Evolutionary conservation across 2,113 vertebrate genomes (phyloP).

Genomic region (Nematolebias whitei): DNA sequence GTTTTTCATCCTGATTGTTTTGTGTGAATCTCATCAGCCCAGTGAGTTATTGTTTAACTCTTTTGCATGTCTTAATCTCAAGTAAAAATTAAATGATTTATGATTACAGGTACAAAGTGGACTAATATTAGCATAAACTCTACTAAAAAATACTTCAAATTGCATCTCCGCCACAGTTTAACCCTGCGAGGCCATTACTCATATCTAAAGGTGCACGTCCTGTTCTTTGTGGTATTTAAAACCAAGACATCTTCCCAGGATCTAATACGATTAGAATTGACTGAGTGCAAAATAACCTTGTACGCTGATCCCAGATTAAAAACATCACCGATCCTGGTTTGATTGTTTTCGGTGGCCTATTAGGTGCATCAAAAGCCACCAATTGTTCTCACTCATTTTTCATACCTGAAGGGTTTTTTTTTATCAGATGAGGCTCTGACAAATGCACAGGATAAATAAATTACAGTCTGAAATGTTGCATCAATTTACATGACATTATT

Average conservation of each 20-base stretch:
- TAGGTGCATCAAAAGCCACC: conserved; percentile 30
- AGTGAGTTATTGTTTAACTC: too few relatives aligned
- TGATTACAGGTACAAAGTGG: conserved; percentile 46
- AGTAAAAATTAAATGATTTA: conserved; percentile 59
- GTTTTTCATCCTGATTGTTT: too few relatives aligned
- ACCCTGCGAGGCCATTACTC: conserved; percentile 63
- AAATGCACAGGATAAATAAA: conserved; percentile 12
- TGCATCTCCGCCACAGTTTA: conserved; percentile 48
- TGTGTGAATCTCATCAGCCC: too few relatives aligned
- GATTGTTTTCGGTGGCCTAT: conserved; percentile 61
- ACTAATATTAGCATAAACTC: conserved; percentile 64
- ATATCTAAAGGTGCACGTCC: conserved; percentile 67
- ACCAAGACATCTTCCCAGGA: conserved; percentile 66
- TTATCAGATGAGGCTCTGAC: conserved; percentile 8
- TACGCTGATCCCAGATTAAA: conserved; percentile 69
- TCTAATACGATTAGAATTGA: conserved; percentile 80
- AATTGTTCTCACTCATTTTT: conserved; percentile 39
- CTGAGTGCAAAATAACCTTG: conserved; percentile 69
- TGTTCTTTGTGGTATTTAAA: conserved; percentile 53
- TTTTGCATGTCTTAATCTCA: conserved; percentile 42
- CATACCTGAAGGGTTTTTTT: neutral
- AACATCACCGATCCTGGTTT: conserved; percentile 68
- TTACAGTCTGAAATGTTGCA: neutral
- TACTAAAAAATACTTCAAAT: conserved; percentile 58
- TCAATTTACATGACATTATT: conserved; percentile 13